Evolutionary conservation across 2,888 invertebrate genomes (phyloP), one percentile per base, ranked within the genome.

Genomic region (Dermolepida albohirtum): DNA sequence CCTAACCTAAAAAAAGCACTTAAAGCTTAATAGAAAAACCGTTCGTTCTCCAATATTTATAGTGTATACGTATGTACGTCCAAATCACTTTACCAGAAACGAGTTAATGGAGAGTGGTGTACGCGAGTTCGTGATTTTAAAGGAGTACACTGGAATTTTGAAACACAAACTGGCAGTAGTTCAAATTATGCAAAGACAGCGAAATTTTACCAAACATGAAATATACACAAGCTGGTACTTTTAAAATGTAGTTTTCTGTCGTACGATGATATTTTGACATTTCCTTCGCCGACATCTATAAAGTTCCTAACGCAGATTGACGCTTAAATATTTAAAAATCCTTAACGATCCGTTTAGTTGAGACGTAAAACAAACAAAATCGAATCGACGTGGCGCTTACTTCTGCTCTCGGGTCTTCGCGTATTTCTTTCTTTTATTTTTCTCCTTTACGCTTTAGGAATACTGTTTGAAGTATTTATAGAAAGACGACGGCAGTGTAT

Each of bases 321-420:
- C 27, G 47, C 59, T 47, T 62, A 62, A 62, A 62, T 62, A 62
- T 62, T 62, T 62, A 62, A 62, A 43, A 29, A 16, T 39, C 47
- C 34, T 47, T 47, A 62, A 62, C 59, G 59, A 62, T 34, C 47
- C 47, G 59, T 47, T 59, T 47, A 34, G 5, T 8, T 16, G 59
- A 44, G 59, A 47, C 47, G 59, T 47, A 62, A 62, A 47, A 62
- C 59, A 62, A 62, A 62, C 59, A 62, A 49, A 62, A 62, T 47
- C 49, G 34, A 62, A 59, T 44, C 47, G 44, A 29, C 59, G 47
- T 44, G 47, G 47, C 47, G 47, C 59, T 47, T 34, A 34, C 43
- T 62, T 54, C 12, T 62, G 16, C 47, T 47, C 47, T 34, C 29
- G 11, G 16, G 54, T 39, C 14, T 54, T 54, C 52, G 59, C 29